These are phyloP conservation scores for Neogobius melanostomus DNA, from an alignment of 2,113 vertebrate genomes.

Conservation along the genomic window DNA sequence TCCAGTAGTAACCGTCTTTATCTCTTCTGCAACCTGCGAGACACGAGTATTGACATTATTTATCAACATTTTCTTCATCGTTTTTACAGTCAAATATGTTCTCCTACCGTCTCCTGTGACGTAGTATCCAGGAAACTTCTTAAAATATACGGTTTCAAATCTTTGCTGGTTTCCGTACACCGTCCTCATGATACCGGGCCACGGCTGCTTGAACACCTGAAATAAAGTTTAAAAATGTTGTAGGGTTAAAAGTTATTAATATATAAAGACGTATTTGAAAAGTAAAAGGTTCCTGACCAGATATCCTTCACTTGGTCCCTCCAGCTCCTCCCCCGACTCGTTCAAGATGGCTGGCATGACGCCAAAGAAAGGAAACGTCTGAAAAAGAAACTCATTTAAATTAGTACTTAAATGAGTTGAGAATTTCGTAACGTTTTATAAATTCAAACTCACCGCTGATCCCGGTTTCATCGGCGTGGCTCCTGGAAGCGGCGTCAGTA, in stretches of 20 bases:
- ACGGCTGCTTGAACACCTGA: slow-evolving; percentile 98
- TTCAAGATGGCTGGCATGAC: slow-evolving; percentile 93
- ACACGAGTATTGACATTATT: not conserved
- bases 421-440: not conserved
- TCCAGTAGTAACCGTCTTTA: slow-evolving; percentile 96
- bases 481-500: slow-evolving; percentile 91
- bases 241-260: too few relatives aligned
- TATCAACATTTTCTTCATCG: not conserved
- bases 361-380: slow-evolving; percentile 97
- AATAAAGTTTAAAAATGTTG: too few relatives aligned
- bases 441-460: slow-evolving; percentile 84
- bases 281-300: slow-evolving; percentile 77
- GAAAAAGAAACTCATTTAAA: not conserved
- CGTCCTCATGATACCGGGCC: slow-evolving; percentile 95
- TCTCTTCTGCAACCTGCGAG: slow-evolving; percentile 89
- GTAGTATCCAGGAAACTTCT: slow-evolving; percentile 96
- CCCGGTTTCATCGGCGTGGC: slow-evolving; percentile 94
- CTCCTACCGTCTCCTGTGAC: slow-evolving; percentile 93
- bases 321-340: slow-evolving; percentile 93
- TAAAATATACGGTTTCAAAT: slow-evolving; percentile 91
- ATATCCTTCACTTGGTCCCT: slow-evolving; percentile 94
- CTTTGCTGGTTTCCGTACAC: slow-evolving; percentile 88
- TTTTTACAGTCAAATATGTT: not conserved
- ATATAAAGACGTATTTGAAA: not conserved
- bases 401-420: not conserved